A percentile compares a stretch with the other conserved stretches of the same genome.
phyloP scores from a whole-genome alignment of 2,113 vertebrate species.

The Platysternon megacephalum region DNA sequence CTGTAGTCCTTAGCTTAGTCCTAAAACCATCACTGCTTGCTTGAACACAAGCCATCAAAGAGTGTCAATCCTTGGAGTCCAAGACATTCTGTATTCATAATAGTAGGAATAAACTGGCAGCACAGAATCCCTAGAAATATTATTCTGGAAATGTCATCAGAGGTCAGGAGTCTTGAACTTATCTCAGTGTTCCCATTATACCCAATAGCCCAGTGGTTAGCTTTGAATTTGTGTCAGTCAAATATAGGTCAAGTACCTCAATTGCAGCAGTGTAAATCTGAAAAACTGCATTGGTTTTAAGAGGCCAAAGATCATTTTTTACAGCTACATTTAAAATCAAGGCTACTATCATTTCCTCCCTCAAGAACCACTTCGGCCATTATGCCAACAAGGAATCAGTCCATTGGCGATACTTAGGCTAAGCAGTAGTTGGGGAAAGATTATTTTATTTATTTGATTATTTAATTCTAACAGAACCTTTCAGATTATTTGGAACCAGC shows the following conservation, averaged over 20 bases:
- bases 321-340: not conserved
- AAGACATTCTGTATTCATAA: fast-evolving
- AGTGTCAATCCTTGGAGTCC: not conserved
- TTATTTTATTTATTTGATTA: not conserved
- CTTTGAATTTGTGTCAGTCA: not conserved
- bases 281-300: not conserved
- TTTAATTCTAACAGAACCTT: not conserved
- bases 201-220: not conserved
- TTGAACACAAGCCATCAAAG: fast-evolving
- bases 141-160: not conserved
- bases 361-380: not conserved
- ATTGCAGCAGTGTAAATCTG: not conserved
- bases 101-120: not conserved
- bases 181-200: not conserved
- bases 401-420: not conserved
- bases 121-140: not conserved
- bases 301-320: not conserved
- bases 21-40: not conserved
- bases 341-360: not conserved
- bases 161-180: not conserved
- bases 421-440: not conserved
- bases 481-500: not conserved
- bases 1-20: not conserved
- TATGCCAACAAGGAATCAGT: not conserved
- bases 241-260: not conserved